Evolutionary conservation across 2,113 vertebrate species (phyloP).

Genomic region (Nesoenas mayeri): DNA sequence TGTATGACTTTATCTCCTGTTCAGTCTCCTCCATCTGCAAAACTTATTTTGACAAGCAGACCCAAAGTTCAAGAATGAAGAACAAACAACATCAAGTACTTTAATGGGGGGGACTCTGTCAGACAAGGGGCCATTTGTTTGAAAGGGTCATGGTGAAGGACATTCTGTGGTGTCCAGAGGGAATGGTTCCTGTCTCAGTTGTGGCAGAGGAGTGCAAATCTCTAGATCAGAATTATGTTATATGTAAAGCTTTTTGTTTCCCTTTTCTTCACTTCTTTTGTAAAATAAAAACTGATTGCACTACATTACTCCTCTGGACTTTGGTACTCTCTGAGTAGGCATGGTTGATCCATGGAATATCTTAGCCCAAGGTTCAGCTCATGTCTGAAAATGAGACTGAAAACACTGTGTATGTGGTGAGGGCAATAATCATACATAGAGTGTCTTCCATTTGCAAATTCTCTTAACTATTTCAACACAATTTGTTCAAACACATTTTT

Average conservation of each 20-base stretch:
- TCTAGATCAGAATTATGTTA: not conserved
- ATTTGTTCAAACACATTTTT: not conserved
- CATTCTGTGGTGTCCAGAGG: not conserved
- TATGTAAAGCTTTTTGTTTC: not conserved
- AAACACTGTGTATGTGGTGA: not conserved
- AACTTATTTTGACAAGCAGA: conserved; percentile 18
- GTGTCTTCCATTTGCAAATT: not conserved
- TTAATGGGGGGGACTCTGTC: not conserved
- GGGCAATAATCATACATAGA: not conserved
- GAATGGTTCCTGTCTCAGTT: not conserved
- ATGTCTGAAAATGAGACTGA: not conserved
- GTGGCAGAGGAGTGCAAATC: not conserved
- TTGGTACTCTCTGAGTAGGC: not conserved
- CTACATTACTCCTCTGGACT: not conserved
- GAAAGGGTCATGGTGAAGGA: not conserved
- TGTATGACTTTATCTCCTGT: not conserved
- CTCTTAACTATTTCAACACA: not conserved
- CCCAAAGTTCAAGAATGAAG: not conserved
- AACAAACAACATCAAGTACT: not conserved
- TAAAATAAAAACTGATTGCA: not conserved
- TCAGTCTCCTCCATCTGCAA: not conserved
- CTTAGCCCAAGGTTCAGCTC: not conserved
- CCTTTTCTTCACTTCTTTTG: not conserved
- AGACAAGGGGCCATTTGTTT: not conserved
- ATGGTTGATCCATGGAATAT: not conserved